phyloP scores from a whole-genome alignment of 1,140 invertebrate genomes.

The Drosophila rufa region DNA sequence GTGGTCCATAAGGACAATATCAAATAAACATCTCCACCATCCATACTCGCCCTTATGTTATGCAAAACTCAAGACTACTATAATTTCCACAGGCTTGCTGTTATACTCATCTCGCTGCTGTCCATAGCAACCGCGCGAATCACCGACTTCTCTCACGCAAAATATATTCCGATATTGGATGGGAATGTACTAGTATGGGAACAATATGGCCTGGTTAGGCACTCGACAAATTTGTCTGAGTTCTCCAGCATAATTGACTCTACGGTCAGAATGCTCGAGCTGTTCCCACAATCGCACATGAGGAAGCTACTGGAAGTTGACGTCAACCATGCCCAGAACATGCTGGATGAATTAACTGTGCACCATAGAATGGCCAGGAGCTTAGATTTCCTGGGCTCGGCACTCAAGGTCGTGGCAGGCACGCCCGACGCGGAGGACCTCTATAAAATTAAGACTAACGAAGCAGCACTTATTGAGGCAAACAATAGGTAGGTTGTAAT shows the following conservation, averaged over 20 bases:
- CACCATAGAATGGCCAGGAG: background rate
- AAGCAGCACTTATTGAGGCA: no score
- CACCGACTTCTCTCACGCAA: conserved; percentile 29
- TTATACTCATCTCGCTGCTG: background rate
- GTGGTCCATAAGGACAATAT: background rate
- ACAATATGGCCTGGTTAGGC: background rate
- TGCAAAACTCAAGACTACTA: no score
- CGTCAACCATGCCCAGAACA: background rate
- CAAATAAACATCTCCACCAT: no score
- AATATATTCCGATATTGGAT: conserved; percentile 28
- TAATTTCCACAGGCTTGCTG: no score
- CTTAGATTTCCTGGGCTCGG: conserved; percentile 1
- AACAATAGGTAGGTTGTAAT: conserved; percentile 4
- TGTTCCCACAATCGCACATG: conserved; percentile 2
- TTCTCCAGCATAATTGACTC: conserved; percentile 5
- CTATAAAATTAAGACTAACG: background rate
- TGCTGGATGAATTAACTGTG: background rate
- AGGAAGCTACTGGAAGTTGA: background rate
- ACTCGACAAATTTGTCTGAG: conserved; percentile 14
- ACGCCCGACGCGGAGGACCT: background rate
- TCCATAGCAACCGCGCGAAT: conserved; percentile 15
- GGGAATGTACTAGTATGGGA: conserved; percentile 6
- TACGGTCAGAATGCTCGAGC: background rate
- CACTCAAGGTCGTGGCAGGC: conserved; percentile 2
- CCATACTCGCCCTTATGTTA: no score